A percentile compares a stretch with the other conserved stretches of the same genome.
phyloP scores from a whole-genome alignment of 2,113 vertebrate species.

The Callopanchax toddi region DNA sequence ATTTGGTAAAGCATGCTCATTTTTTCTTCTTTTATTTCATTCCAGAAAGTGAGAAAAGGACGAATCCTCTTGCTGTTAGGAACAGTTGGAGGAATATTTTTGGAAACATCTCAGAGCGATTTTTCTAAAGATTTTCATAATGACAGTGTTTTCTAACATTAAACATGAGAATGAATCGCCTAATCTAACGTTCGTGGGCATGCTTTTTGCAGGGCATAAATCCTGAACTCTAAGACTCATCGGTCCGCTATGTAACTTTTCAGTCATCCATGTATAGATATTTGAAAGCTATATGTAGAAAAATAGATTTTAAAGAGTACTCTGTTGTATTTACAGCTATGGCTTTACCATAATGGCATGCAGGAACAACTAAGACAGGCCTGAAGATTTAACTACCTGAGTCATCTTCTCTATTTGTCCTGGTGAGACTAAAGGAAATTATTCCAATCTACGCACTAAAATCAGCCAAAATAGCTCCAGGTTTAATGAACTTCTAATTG shows the following conservation, averaged over 20 bases:
- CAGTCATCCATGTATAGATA: conserved; percentile 49
- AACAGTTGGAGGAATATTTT: conserved; percentile 16
- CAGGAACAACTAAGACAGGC: conserved; percentile 75
- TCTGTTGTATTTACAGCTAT: conserved; percentile 75
- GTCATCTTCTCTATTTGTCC: conserved; percentile 71
- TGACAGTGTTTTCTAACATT: background rate
- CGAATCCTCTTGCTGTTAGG: background rate
- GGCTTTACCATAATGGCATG: conserved; percentile 79
- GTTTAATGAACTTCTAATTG: conserved; percentile 22
- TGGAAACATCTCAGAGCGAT: background rate
- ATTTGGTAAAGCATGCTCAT: conserved; percentile 50
- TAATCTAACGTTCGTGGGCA: too few species aligned
- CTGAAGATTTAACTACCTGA: conserved; percentile 83
- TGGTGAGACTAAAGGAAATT: conserved; percentile 45
- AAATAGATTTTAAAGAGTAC: conserved; percentile 74
- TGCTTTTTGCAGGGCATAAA: conserved; percentile 7
- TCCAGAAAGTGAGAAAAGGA: conserved; percentile 6
- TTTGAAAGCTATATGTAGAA: conserved; percentile 67
- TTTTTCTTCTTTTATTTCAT: conserved; percentile 13
- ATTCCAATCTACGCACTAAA: conserved; percentile 52
- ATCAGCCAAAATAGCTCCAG: conserved; percentile 28
- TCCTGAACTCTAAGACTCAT: conserved; percentile 14
- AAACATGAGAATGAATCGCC: background rate
- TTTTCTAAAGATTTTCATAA: conserved; percentile 7
- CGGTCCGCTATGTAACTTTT: conserved; percentile 27